These are phyloP conservation scores for Ornithoptera alexandrae DNA, from an alignment of 2,888 invertebrate genomes.

Conservation along the genomic window DNA sequence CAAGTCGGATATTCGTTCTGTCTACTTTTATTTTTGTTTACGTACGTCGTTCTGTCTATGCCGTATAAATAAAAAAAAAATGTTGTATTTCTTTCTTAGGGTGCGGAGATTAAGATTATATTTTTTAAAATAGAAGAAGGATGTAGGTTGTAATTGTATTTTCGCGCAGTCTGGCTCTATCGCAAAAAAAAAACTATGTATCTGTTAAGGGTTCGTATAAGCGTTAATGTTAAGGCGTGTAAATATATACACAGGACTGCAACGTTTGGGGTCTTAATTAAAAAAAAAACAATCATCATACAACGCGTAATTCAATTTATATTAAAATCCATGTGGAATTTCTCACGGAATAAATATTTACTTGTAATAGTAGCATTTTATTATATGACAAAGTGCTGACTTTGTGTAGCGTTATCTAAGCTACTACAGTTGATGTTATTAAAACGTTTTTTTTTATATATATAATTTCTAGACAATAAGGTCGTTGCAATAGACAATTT, in stretches of 20 bases:
- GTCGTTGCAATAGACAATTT: conserved; percentile 4
- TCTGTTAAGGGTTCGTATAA: conserved; percentile 59
- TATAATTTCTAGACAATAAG: conserved; percentile 18
- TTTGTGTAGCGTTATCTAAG: conserved; percentile 8
- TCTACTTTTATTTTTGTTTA: conserved; percentile 27
- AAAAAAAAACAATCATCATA: not conserved
- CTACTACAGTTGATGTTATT: conserved; percentile 8
- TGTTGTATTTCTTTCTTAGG: conserved; percentile 39
- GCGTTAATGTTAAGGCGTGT: conserved; percentile 69
- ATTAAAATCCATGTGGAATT: not conserved
- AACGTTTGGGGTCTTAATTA: conserved; percentile 34
- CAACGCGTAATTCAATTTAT: conserved; percentile 9
- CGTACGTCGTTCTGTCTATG: conserved; percentile 40
- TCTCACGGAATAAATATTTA: not conserved
- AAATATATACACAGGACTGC: conserved; percentile 69
- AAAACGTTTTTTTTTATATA: not conserved
- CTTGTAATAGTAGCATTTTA: not conserved
- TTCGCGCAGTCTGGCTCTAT: conserved; percentile 63
- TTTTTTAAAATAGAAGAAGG: conserved; percentile 46
- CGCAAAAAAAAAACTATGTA: conserved; percentile 60
- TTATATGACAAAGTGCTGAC: conserved; percentile 4
- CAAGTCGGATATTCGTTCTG: not conserved
- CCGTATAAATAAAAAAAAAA: conserved; percentile 41
- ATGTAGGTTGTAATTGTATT: conserved; percentile 54
- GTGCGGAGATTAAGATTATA: conserved; percentile 50